A percentile compares a stretch with the other conserved stretches of the same genome.
Evolutionary conservation across 2,797 vertebrate species (phyloP).

Genomic region (Smutsia gigantea): DNA sequence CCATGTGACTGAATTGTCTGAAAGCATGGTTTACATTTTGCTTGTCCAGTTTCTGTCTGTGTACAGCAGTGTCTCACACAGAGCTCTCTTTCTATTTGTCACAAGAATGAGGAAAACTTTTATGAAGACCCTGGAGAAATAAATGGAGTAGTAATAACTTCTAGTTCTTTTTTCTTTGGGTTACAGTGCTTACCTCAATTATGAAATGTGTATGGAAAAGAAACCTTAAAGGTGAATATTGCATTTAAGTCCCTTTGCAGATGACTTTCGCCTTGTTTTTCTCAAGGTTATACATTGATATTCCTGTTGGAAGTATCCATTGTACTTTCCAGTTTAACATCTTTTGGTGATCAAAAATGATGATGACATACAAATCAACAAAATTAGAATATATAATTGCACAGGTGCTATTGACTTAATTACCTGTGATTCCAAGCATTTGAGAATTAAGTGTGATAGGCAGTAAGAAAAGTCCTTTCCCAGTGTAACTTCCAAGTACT

Average conservation of each 20-base stretch:
- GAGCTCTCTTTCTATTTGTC: not conserved
- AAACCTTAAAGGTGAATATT: not conserved
- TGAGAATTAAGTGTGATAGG: not conserved
- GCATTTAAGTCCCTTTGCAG: not conserved
- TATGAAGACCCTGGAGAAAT: not conserved
- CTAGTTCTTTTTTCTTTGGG: not conserved
- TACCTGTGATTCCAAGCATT: not conserved
- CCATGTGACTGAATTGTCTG: not conserved
- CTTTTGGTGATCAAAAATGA: not conserved
- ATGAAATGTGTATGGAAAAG: conserved; percentile 1
- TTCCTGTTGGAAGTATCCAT: not conserved
- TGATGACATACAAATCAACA: not conserved
- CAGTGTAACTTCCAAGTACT: not conserved
- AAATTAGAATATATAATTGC: not conserved
- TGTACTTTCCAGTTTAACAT: not conserved
- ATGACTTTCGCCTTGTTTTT: not conserved
- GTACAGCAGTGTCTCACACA: not conserved
- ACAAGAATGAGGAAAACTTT: not conserved
- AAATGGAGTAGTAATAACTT: not conserved
- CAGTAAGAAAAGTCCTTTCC: not conserved
- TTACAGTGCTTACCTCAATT: not conserved
- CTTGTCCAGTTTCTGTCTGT: not conserved
- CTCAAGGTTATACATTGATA: not conserved
- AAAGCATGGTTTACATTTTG: not conserved
- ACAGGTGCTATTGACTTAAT: not conserved